Base-by-base conservation (phyloP, 1,140 invertebrate species). In the Chironomus tepperi region DNA sequence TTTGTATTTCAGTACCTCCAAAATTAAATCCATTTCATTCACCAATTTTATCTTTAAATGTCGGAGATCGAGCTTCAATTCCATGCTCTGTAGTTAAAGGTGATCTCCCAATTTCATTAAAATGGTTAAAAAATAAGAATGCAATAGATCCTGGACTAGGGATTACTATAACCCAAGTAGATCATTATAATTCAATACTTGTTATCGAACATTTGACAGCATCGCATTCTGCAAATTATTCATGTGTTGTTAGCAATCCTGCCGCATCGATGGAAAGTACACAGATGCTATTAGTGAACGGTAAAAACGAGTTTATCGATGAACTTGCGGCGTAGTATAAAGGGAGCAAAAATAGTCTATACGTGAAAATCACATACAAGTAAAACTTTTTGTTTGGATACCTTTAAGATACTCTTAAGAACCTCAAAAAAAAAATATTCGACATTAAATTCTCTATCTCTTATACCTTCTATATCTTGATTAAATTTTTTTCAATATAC, bases 1-100 rank as follows among this genome's bases (percentile, higher is more conserved):
- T 78, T 79, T 70, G 18, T 79, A 82, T 89, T 89, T 77, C 89
- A 93, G 91, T 92, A 84, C 90, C 90, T 77, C 91, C 91, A 77
- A 91, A 92, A 86, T 86, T 93, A 83, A 91, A 89, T 84, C 89
- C 90, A 73, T 90, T 92, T 83, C 85, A 90, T 85, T 88, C 87
- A 77, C 88, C 89, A 74, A 87, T 89, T 79, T 85, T 89, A 75
- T 87, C 88, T 77, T 84, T 92, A 34, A 89, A 92, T 79, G 89
- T 95, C 78, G 90, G 89, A 70, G 91, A 93, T 79, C 85, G 91
- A 43, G 89, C 89, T 57, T 90, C 88, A 57, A 83, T 92, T 73
- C 91, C 90, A 74, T 93, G 91, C 82, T 89, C 90, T 15, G 89
- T 93, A 76, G 89, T 89, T 75, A 90, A 91, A 79, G 92, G 92